A percentile compares a stretch with the other conserved stretches of the same genome.
These are phyloP conservation scores for Glyphotaelius pellucidus DNA, from an alignment of 2,888 invertebrate species.

Conservation along the genomic window DNA sequence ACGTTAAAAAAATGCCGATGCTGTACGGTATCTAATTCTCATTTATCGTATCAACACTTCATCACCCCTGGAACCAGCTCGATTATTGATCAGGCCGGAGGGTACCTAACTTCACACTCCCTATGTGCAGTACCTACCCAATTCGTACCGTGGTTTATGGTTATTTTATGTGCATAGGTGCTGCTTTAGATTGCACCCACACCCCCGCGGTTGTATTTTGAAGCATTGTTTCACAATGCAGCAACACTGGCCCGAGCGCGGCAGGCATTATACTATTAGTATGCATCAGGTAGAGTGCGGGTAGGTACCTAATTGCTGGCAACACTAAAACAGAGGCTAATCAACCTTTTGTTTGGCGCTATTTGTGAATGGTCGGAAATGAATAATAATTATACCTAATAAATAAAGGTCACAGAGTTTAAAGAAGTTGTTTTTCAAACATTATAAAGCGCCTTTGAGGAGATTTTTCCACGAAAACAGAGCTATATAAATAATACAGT, in stretches of 20 bases:
- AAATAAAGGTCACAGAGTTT: background rate
- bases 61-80: background rate
- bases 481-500: too few species aligned
- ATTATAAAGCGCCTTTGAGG: too few species aligned
- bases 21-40: background rate
- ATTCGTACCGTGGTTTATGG: background rate
- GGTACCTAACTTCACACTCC: background rate
- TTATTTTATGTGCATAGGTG: background rate
- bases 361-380: background rate
- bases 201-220: background rate
- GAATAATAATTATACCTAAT: background rate
- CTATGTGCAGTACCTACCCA: background rate
- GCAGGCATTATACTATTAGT: background rate
- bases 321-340: background rate
- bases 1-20: background rate
- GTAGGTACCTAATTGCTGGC: background rate
- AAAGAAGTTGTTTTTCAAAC: background rate
- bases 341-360: background rate
- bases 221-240: background rate
- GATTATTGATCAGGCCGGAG: background rate
- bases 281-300: background rate
- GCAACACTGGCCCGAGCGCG: background rate
- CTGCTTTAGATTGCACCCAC: background rate
- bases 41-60: background rate
- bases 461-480: too few species aligned